A percentile compares a stretch with the other conserved stretches of the same genome.
Conservation (phyloP, 1,140 invertebrate genomes). For the Calycopis cecrops region DNA sequence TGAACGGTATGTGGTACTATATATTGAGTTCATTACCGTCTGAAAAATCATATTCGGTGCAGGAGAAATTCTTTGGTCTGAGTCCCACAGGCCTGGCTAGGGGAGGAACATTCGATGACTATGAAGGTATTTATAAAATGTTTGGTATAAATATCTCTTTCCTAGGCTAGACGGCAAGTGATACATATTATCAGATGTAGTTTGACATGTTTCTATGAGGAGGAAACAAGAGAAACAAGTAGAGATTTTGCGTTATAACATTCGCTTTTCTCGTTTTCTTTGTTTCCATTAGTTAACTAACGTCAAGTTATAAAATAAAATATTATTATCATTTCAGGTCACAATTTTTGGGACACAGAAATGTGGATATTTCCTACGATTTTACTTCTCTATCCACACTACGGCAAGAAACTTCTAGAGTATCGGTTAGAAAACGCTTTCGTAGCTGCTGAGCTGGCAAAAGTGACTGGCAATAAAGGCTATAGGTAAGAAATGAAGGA, state of each 20-base stretch:
- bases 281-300: too few relatives aligned
- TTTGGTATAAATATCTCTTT: too few relatives aligned
- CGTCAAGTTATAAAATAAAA: neutral
- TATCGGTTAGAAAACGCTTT: conserved; percentile 57
- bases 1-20: conserved; percentile 76
- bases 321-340: conserved; percentile 41
- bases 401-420: conserved; percentile 51
- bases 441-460: conserved; percentile 58
- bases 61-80: conserved; percentile 69
- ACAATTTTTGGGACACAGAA: conserved; percentile 74
- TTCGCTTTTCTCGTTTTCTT: too few relatives aligned
- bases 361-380: conserved; percentile 71
- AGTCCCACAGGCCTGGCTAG: conserved; percentile 76
- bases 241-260: too few relatives aligned
- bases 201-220: too few relatives aligned
- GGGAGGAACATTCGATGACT: conserved; percentile 67
- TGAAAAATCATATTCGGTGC: conserved; percentile 51
- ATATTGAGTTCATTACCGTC: conserved; percentile 74
- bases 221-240: too few relatives aligned
- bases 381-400: conserved; percentile 56
- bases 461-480: conserved; percentile 56
- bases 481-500: conserved; percentile 46
- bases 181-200: too few relatives aligned
- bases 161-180: too few relatives aligned
- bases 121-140: conserved; percentile 53